Conservation (phyloP, 2,797 vertebrate genomes). For the Danionella dracula region DNA sequence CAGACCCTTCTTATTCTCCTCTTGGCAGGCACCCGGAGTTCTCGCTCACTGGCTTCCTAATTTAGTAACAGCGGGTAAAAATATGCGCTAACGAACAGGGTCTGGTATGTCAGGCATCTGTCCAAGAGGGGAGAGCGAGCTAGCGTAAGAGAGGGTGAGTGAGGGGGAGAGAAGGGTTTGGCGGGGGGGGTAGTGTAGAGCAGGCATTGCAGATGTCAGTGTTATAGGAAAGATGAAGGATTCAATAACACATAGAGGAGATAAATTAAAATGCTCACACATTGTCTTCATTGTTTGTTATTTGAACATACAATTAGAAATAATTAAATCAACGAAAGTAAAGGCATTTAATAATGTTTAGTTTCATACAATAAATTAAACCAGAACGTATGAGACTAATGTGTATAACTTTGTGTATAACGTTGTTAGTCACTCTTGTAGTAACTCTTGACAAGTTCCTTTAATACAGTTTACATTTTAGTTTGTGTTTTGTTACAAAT, state of each 20-base stretch:
- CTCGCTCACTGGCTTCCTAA: slow-evolving; percentile 86
- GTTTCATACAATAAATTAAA: too few species aligned
- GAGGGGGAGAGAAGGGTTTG: neutral
- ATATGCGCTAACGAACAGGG: slow-evolving; percentile 81
- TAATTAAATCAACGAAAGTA: too few species aligned
- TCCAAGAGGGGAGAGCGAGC: slow-evolving; percentile 63
- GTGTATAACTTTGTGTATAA: too few species aligned
- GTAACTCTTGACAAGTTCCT: too few species aligned
- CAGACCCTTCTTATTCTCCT: slow-evolving; percentile 65
- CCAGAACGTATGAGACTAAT: too few species aligned
- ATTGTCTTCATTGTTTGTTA: neutral
- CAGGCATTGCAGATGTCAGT: slow-evolving; percentile 22
- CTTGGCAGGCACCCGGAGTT: slow-evolving; percentile 70
- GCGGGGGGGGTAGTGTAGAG: neutral
- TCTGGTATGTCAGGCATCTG: slow-evolving; percentile 84
- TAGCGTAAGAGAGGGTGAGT: neutral
- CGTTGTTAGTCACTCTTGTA: too few species aligned
- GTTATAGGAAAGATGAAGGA: neutral
- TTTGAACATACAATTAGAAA: too few species aligned
- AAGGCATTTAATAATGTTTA: too few species aligned
- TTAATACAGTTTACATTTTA: too few species aligned
- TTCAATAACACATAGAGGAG: neutral
- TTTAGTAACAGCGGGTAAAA: slow-evolving; percentile 94
- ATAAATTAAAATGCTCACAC: neutral
- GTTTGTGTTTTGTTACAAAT: too few species aligned